Conservation (phyloP, 35 echinoderm and acorn worm genomes). For the Apostichopus californicus region DNA sequence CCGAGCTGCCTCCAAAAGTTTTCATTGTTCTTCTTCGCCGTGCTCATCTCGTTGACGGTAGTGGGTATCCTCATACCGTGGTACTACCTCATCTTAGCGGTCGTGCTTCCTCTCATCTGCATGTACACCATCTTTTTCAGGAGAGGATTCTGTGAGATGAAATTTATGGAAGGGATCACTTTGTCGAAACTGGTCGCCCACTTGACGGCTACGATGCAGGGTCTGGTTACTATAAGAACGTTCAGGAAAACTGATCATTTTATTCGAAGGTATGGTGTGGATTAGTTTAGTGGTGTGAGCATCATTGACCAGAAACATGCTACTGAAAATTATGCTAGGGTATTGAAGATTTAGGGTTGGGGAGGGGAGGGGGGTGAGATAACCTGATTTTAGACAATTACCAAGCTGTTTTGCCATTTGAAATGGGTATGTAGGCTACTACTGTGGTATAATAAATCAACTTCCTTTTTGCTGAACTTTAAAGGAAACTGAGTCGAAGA, state of each 20-base stretch:
- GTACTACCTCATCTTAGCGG: slow-evolving; percentile 49
- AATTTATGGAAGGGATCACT: slow-evolving; percentile 64
- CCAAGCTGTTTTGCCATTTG: no score
- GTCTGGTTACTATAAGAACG: slow-evolving; percentile 70
- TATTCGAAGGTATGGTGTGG: slow-evolving; percentile 53
- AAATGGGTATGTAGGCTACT: no score
- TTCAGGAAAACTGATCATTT: slow-evolving; percentile 71
- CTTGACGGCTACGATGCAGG: slow-evolving; percentile 79
- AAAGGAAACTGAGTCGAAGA: no score
- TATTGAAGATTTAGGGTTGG: no score
- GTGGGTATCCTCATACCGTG: slow-evolving; percentile 62
- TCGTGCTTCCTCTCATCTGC: slow-evolving; percentile 35
- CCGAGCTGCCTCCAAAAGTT: slow-evolving; percentile 61
- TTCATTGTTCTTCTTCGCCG: slow-evolving; percentile 46
- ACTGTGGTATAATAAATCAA: no score
- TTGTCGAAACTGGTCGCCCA: slow-evolving; percentile 69
- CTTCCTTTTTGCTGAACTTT: no score
- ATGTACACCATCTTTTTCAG: slow-evolving; percentile 62
- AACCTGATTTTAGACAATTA: no score
- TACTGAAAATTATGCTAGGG: no score
- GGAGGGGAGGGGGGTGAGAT: no score
- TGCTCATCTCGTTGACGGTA: slow-evolving; percentile 35
- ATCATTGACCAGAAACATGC: no score
- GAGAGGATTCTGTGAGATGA: slow-evolving; percentile 77
- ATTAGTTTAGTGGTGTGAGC: no score